Evolutionary conservation across 1,140 invertebrate species (phyloP), one percentile per base, ranked within the genome.

Genomic region (Trichoplusia ni): DNA sequence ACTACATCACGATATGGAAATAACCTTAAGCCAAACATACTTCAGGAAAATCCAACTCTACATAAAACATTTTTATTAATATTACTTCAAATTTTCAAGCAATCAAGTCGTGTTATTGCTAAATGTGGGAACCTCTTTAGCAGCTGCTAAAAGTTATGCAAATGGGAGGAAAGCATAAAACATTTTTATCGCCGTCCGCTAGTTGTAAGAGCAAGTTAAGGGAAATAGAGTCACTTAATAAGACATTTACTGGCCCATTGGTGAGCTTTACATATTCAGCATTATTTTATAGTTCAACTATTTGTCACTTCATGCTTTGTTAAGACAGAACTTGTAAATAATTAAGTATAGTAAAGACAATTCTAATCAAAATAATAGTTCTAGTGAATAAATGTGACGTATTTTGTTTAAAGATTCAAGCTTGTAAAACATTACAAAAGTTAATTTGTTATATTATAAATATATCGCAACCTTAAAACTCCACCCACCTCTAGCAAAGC

Each of bases 111-210:
- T 11, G 7, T 47, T 29, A 47, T 47, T 16, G n/a, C 44, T 18
- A 25, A 18, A 29, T 31, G 40, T 18, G 25, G 23, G 27, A 47
- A 47, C 14, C 44, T 29, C 29, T 47, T 47, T 47, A 29, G 29
- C 44, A 18, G 44, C 25, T 47, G 44, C 25, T 47, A 47, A 47
- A 46, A 47, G 40, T 42, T 42, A 47, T 47, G 44, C 44, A 47
- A 47, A 47, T 47, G 44, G 25, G 13, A 46, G 44, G 44, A 47
- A 47, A n/a, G 44, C 44, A 47, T 47, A 47, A 47, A 47, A 47
- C 44, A 47, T 47, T 47, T 47, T 47, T 47, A 47, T 47, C 7
- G 44, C 16, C 23, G 13, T 18, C 1, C 14, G 23, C 44, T 29
- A 47, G 44, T 47, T 47, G 44, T 47, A 16, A 18, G 44, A 47